Conservation (phyloP, 2,888 invertebrate species). For the Archips crataeganus region DNA sequence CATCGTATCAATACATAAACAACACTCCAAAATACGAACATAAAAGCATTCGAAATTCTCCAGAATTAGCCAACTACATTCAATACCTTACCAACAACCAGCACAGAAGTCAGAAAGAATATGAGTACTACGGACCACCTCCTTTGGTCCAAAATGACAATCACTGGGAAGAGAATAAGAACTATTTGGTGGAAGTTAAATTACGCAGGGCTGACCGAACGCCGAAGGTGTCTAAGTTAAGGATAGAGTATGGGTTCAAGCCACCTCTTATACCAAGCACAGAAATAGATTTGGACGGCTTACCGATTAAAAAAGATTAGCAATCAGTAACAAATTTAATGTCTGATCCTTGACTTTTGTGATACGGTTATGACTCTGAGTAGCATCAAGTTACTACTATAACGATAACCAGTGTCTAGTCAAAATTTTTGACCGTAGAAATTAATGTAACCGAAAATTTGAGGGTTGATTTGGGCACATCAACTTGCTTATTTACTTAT, state of each 20-base stretch:
- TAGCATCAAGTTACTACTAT: background rate
- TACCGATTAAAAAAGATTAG: constrained; percentile 80
- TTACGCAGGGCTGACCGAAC: constrained; percentile 86
- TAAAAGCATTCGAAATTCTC: constrained; percentile 49
- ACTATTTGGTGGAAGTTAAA: constrained; percentile 76
- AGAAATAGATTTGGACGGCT: constrained; percentile 91
- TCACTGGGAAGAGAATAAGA: constrained; percentile 58
- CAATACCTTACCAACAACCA: constrained; percentile 53
- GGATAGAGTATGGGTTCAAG: constrained; percentile 93
- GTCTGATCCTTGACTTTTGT: background rate
- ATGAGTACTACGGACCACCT: constrained; percentile 82
- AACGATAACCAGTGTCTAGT: too few species aligned
- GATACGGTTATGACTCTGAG: background rate
- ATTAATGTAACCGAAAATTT: too few species aligned
- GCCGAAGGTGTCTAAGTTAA: constrained; percentile 77
- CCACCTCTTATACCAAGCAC: constrained; percentile 93
- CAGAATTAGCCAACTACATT: constrained; percentile 53
- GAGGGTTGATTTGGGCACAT: too few species aligned
- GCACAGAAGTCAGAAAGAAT: constrained; percentile 48
- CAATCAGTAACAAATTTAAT: background rate
- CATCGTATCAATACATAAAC: constrained; percentile 71
- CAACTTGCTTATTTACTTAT: too few species aligned
- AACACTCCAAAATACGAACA: constrained; percentile 52
- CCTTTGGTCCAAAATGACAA: constrained; percentile 68
- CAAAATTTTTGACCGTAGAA: too few species aligned